Conservation (phyloP, 2,113 vertebrate species). For the Girardinichthys multiradiatus region DNA sequence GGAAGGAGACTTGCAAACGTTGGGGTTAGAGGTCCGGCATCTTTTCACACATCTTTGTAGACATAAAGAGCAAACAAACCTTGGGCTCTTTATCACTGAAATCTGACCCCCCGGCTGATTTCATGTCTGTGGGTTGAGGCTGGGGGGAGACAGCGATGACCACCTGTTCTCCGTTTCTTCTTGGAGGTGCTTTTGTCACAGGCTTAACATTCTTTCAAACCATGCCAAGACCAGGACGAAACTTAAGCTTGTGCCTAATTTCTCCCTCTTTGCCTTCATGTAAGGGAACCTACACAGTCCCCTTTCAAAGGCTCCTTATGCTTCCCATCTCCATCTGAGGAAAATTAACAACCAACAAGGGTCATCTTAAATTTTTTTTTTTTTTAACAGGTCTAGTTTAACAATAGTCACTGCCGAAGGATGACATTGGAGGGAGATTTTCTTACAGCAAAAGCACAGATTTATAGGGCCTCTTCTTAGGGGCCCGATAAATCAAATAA, state of each 20-base stretch:
- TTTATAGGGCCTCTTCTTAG: constrained; percentile 65
- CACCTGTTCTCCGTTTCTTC: constrained; percentile 77
- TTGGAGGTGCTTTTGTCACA: constrained; percentile 64
- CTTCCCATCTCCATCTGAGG: constrained; percentile 54
- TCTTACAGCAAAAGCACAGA: constrained; percentile 68
- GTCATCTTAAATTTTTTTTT: constrained; percentile 58
- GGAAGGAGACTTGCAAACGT: constrained; percentile 24
- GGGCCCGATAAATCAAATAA: constrained; percentile 60
- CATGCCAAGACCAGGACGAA: constrained; percentile 65
- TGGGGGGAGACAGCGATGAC: constrained; percentile 66
- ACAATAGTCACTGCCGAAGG: constrained; percentile 47
- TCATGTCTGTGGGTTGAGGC: constrained; percentile 60
- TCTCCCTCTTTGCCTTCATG: constrained; percentile 52
- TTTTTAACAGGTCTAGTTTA: constrained; percentile 57
- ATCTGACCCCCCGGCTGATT: constrained; percentile 77
- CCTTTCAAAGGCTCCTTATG: constrained; percentile 62
- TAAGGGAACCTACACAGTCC: constrained; percentile 60
- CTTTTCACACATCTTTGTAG: constrained; percentile 77
- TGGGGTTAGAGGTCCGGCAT: constrained; percentile 68
- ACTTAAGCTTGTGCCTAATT: constrained; percentile 73
- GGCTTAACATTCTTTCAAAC: constrained; percentile 74
- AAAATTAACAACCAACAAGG: constrained; percentile 54
- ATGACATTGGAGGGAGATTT: constrained; percentile 41
- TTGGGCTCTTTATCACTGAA: constrained; percentile 76
- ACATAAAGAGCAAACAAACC: constrained; percentile 77